Percentiles rank a stretch among this genome's conserved stretches.
Evolutionary conservation across 2,113 vertebrate genomes (phyloP).

Genomic region (Elachura formosa): DNA sequence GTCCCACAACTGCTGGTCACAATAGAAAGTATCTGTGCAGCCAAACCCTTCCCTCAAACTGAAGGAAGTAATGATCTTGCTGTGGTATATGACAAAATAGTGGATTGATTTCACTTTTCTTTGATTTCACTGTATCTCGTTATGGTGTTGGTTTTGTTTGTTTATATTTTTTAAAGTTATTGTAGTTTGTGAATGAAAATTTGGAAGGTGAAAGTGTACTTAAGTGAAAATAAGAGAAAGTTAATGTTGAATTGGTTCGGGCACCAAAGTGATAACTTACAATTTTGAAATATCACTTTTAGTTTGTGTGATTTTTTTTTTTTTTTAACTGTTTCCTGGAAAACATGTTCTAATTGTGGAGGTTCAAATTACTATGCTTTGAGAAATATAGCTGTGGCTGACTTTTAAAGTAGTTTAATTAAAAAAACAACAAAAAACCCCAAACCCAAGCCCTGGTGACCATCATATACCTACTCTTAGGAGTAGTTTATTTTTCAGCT

Average conservation of each 20-base stretch:
- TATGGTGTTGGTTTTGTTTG: neutral
- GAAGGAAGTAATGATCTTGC: neutral
- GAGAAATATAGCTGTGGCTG: neutral
- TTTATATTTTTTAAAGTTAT: fast-evolving
- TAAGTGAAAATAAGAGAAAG: neutral
- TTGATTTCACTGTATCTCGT: neutral
- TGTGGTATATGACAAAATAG: neutral
- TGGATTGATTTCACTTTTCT: fast-evolving
- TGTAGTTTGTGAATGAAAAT: neutral
- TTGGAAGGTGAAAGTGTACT: neutral
- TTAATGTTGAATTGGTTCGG: neutral
- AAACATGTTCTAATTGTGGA: fast-evolving
- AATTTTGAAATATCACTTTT: neutral
- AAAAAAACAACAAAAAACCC: neutral
- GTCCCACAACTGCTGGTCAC: neutral
- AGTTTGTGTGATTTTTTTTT: neutral
- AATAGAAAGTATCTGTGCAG: neutral
- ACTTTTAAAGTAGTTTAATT: neutral
- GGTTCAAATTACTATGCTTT: neutral
- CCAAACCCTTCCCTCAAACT: neutral
- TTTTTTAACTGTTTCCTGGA: neutral
- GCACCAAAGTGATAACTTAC: fast-evolving
- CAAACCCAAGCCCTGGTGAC: neutral
- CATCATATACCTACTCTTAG: neutral
- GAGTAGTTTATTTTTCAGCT: neutral